Conservation (phyloP, 2,888 invertebrate species). For the Hirudinaria manillensis region DNA sequence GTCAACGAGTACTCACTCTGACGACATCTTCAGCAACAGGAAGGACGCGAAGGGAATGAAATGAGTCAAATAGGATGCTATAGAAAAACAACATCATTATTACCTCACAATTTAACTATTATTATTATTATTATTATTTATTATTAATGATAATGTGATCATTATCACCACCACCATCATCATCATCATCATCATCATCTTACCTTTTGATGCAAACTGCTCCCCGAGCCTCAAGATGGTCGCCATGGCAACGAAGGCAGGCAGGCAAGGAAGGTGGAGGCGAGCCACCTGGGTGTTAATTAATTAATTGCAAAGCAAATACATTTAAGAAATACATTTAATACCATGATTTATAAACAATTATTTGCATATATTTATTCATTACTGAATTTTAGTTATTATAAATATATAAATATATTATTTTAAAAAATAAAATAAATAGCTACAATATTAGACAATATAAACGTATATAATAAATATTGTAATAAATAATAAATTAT, state of each 20-base stretch:
- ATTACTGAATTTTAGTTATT: background rate
- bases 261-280: conserved; percentile 7
- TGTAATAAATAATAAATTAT: no score
- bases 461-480: no score
- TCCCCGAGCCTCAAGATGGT: background rate
- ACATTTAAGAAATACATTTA: no score
- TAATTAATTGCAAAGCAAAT: background rate
- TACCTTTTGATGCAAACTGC: background rate
- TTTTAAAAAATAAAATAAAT: no score
- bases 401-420: background rate
- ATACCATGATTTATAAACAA: background rate
- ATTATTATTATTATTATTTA: background rate
- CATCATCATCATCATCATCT: background rate
- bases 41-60: no score
- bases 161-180: background rate
- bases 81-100: no score
- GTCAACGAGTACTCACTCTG: no score
- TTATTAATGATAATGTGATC: background rate
- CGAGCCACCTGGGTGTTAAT: background rate
- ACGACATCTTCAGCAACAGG: no score
- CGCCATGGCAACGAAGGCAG: background rate
- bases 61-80: no score
- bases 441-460: no score
- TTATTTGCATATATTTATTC: background rate
- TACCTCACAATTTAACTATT: no score